Base-by-base conservation (phyloP, 1,140 invertebrate species). In the Harpegnathos saltator region DNA sequence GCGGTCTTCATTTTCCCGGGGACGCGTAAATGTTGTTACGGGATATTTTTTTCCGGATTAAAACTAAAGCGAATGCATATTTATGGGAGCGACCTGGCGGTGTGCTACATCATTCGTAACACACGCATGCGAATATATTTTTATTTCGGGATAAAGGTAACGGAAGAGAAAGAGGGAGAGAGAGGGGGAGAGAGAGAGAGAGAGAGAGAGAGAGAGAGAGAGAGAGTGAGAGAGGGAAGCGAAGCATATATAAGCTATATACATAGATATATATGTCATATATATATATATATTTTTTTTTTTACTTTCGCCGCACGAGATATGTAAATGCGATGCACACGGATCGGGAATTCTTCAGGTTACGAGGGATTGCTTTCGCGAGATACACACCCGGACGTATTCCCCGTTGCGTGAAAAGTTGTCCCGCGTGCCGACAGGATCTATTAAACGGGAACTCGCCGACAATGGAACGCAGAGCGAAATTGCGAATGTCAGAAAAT, bases 51-150 rank as follows among this genome's bases (percentile, higher is more conserved):
- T 80, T 59, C 75, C 52, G 54, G 75, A 80, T 80, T 71, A 80
- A 77, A 80, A 80, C 24, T 71, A 80, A 80, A 78, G 33, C 68
- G 74, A 78, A 80, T 80, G 69, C 75, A 80, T 80, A 80, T 80
- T 80, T 80, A 80, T 80, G 75, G 50, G 75, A 69, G 52, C 22
- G 65, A 78, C 17, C 75, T 68, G 38, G 50, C 59, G 12, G 44
- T 15, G 61, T 33, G 59, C 17, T 71, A 48, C 75, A 19, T 71
- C 65, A 59, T 78, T 78, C 33, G 52, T 22, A 44, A 44, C 52
- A 29, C 52, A 5, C 29, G 29, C 29, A 5, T 5, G 29, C 5
- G 29, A 33, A 33, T 19, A 44, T 80, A 71, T 71, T 71, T 80
- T 80, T 11, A 33, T 33, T 69, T 24, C n/a, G 14, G 29, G 58